Evolutionary conservation across 2,888 invertebrate species (phyloP), one percentile per base, ranked within the genome.

Genomic region (Acanthoscelides obtectus): DNA sequence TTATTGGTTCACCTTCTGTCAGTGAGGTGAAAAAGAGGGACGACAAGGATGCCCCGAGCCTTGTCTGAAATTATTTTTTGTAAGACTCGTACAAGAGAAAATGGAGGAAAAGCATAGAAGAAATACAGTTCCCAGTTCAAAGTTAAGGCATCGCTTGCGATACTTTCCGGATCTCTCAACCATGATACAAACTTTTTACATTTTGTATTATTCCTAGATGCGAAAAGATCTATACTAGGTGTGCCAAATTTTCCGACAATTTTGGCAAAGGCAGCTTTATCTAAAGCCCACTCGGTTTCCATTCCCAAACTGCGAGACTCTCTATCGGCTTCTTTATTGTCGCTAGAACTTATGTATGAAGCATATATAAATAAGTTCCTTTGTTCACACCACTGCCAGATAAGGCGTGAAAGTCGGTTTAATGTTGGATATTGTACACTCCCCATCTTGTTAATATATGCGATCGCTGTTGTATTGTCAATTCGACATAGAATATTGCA

Each of bases 41-140:
- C 72, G n/a, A 75, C 68, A 0, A 73, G 64, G 69, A 73, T 68
- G 19, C 73, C 73, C 63, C 45, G 20, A 6, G 72, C 75, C 45
- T 72, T 69, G 64, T 75, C 72, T 3, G 27, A n/a, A 22, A 69
- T 65, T 5, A 69, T 70, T 68, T 74, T 71, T 1, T 64, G 27
- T 4, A 65, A 20, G n/a, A n/a, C n/a, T n/a, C n/a, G n/a, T 64
- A 74, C 68, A 19, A 74, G 5, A 4, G 74, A 19, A 20, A 70
- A 68, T 8, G 75, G 75, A n/a, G 74, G 76, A 67, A 78, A 75
- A 12, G 74, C 76, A 71, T 71, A 72, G 66, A 69, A 71, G 22
- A 25, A 21, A 65, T 19, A 66, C 19, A 64, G 17, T 17, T n/a
- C 22, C 72, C 72, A 73, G 22, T 70, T 69, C 45, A 72, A 12